Evolutionary conservation across 1,140 invertebrate species (phyloP).

Genomic region (Fopius arisanus): DNA sequence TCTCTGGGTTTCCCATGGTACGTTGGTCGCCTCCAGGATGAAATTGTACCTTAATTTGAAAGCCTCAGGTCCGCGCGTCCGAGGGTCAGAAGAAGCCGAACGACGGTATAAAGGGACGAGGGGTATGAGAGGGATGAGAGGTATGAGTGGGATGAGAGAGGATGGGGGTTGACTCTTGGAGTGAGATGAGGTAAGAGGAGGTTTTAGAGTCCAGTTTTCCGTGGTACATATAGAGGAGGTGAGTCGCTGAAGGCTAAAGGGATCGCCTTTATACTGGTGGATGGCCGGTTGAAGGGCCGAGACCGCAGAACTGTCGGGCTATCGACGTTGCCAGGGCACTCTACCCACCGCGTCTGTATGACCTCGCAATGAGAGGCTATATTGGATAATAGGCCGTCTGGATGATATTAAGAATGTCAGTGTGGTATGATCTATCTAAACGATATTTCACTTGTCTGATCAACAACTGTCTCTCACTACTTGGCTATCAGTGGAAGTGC

Average conservation of each 20-base stretch:
- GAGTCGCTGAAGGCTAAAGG: conserved; percentile 21
- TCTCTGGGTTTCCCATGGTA: conserved; percentile 45
- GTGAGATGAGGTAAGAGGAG: neutral
- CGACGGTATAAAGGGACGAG: conserved; percentile 26
- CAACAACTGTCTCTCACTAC: neutral
- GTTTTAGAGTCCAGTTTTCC: conserved; percentile 5
- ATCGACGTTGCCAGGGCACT: conserved; percentile 52
- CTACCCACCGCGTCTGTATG: neutral
- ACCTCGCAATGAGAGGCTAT: conserved; percentile 30
- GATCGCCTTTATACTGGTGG: conserved; percentile 47
- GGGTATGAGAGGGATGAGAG: conserved; percentile 33
- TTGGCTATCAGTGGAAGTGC: neutral
- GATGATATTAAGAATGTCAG: conserved; percentile 54
- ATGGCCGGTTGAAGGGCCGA: neutral
- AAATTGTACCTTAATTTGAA: conserved; percentile 62
- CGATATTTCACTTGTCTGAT: neutral
- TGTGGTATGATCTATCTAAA: conserved; percentile 29
- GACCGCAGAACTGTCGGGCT: conserved; percentile 39
- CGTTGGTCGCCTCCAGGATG: conserved; percentile 50
- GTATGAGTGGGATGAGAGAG: conserved; percentile 29
- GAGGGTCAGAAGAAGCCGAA: conserved; percentile 30
- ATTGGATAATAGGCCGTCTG: conserved; percentile 44
- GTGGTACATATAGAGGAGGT: neutral
- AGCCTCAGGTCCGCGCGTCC: conserved; percentile 41
- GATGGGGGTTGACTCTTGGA: neutral